Conservation (phyloP, 53 echinoderm and acorn worm genomes). For the Apostichopus leukothele region DNA sequence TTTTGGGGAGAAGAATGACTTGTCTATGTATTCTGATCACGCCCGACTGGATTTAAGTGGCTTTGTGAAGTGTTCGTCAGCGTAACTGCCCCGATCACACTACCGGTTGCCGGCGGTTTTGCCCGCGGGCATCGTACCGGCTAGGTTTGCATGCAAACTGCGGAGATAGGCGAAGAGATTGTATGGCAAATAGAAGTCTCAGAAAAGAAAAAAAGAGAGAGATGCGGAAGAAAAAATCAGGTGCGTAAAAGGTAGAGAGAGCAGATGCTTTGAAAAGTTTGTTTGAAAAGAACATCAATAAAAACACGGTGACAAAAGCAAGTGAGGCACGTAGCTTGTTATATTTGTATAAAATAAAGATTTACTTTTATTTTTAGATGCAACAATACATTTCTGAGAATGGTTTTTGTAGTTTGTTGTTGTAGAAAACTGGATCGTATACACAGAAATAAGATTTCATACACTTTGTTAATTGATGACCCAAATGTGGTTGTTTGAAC, state of each 20-base stretch:
- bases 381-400: background rate
- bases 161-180: slow-evolving; percentile 20
- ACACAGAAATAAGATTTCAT: too few species aligned
- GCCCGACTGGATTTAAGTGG: slow-evolving; percentile 28
- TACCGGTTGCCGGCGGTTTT: slow-evolving; percentile 43
- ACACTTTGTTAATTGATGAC: too few species aligned
- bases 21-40: slow-evolving; percentile 42
- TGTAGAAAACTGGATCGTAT: too few species aligned
- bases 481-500: too few species aligned
- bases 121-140: slow-evolving; percentile 42
- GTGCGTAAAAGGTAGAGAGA: slow-evolving; percentile 4
- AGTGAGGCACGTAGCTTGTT: slow-evolving; percentile 7
- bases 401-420: background rate
- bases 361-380: background rate
- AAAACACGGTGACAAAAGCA: slow-evolving; percentile 38
- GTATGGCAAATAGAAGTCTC: slow-evolving; percentile 10
- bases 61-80: slow-evolving; percentile 34
- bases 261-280: background rate
- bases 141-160: slow-evolving; percentile 43
- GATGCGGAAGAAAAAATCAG: background rate
- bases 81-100: slow-evolving; percentile 36
- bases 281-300: slow-evolving; percentile 28
- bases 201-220: background rate
- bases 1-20: slow-evolving; percentile 15
- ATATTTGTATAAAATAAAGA: slow-evolving; percentile 27